Evolutionary conservation across 2,888 invertebrate species (phyloP), one percentile per base, ranked within the genome.

Genomic region (Drosophila ustulata): DNA sequence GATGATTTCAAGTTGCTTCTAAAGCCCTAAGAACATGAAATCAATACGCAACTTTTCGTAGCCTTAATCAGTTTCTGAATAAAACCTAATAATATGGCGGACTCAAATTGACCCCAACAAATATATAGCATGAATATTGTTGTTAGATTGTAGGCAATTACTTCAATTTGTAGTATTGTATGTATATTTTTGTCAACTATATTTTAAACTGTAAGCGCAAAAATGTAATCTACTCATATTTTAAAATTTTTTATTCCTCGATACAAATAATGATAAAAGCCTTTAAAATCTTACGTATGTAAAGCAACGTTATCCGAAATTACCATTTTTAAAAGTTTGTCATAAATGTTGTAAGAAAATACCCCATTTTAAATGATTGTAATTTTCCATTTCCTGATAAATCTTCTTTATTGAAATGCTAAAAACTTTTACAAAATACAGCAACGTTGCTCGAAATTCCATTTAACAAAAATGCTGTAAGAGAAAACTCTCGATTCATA

Each of bases 1-100:
- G 91, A 91, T 78, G 91, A 91, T 67, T 92, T 91, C 58, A 91
- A 91, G 78, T 75, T 92, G 71, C 78, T 91, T 72, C 88, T 91
- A 55, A 92, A 91, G 77, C 90, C 91, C 34, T 91, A 85, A 58
- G 45, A 4, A n/a, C 37, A 37, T 45, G 32, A 23, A 53, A 53
- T 46, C 49, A 58, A 58, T 57, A 43, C 34, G 25, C 49, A 32
- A 26, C 23, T 28, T 37, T 62, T 69, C 37, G 39, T 75, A 69
- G 67, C 52, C 49, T 45, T 25, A 52, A 32, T 41, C 56, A 52
- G 41, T 53, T 62, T 61, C 37, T 34, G 32, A 39, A 30, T 13
- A 5, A 26, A 26, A 41, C 45, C 34, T 46, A 11, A 9, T n/a
- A 49, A 26, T 62, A 32, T 13, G 26, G 7, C 34, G 61, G 23